Base-by-base conservation (phyloP, 2,888 invertebrate species). In the Dascillus cervinus region DNA sequence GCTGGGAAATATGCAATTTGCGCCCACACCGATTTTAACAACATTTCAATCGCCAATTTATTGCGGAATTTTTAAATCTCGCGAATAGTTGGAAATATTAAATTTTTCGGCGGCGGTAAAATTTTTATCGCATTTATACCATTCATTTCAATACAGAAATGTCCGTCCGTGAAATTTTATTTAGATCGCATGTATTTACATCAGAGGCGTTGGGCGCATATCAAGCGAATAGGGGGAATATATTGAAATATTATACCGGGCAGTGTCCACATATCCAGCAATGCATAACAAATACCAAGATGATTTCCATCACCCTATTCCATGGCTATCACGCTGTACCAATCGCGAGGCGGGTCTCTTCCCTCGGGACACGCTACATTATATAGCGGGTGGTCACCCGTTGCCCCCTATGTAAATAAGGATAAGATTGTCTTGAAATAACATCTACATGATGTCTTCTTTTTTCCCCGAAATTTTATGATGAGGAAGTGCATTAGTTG, bases 191-290 rank as follows among this genome's bases (percentile, higher is more conserved):
- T 38, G 39, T 44, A 44, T 44, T 44, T 44, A 44, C 44, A 44
- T 44, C 39, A 37, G 39, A 44, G 41, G 44, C 44, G 44, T 42
- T 37, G 39, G 31, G 24, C 41, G 37, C 41, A 40, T 44, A 39
- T 44, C 39, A 37, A 39, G 32, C 39, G 39, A 29, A 41, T 44
- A 41, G 39, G n/a, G 42, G 44, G 47, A 57, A 58, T 62, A 62
- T 62, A 62, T 62, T 62, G 61, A 62, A 62, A 62, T 62, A 62
- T 62, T 62, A 62, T 62, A 56, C 61, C 55, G 58, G 54, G 52
- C 60, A 57, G 51, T 61, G 62, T 60, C 61, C 61, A 61, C 60
- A 56, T 49, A 55, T 53, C 55, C 56, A 58, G 58, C 62, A 62
- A 62, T 62, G 62, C 62, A 62, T 62, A 62, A 60, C 61, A 62